phyloP scores from a whole-genome alignment of 2,113 vertebrate genomes.

The Vidua macroura region DNA sequence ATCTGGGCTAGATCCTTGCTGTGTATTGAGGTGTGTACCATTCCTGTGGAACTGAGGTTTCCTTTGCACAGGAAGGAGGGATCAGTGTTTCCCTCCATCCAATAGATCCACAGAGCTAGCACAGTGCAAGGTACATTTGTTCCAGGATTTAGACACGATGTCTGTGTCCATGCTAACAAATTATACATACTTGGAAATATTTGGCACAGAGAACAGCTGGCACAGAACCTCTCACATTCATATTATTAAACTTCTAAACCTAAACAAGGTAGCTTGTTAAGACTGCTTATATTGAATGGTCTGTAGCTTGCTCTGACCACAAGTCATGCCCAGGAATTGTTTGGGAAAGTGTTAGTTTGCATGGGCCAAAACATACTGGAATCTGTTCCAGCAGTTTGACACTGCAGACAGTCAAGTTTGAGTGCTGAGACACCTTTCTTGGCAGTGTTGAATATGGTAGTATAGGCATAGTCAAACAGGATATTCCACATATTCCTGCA shows the following conservation, averaged over 20 bases:
- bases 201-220: not conserved
- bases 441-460: constrained; percentile 16
- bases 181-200: not conserved
- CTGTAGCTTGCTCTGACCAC: constrained; percentile 15
- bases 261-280: constrained; percentile 17
- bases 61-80: not conserved
- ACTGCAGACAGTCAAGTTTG: constrained; percentile 2
- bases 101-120: not conserved
- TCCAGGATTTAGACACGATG: not conserved
- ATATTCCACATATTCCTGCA: constrained; percentile 38
- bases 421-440: not conserved
- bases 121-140: not conserved
- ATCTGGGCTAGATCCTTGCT: not conserved
- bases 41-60: not conserved
- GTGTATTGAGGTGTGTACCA: accelerated
- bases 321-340: constrained; percentile 38
- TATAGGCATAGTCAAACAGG: constrained; percentile 26
- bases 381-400: constrained; percentile 28
- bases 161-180: constrained; percentile 1
- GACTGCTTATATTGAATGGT: not conserved
- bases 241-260: constrained; percentile 36
- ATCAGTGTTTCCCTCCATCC: not conserved
- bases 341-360: constrained; percentile 22
- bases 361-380: constrained; percentile 17
- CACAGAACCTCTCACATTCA: not conserved